Percentiles rank a stretch among this genome's conserved stretches.
Conservation (phyloP, 2,888 invertebrate species). For the Cerastis rubricosa region DNA sequence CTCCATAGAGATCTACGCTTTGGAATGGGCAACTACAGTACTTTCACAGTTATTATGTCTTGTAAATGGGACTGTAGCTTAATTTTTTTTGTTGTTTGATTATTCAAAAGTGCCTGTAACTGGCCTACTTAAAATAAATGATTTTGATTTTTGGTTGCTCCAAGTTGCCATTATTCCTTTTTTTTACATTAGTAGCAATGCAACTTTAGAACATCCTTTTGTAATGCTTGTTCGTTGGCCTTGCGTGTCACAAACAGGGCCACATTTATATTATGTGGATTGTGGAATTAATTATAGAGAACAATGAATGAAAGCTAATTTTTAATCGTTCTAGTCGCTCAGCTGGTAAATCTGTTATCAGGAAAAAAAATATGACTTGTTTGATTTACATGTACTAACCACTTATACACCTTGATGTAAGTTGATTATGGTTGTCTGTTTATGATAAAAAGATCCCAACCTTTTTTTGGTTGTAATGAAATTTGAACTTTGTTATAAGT, state of each 20-base stretch:
- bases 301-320: background rate
- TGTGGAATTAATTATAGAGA: background rate
- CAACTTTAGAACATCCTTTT: background rate
- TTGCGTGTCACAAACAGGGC: background rate
- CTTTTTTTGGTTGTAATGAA: background rate
- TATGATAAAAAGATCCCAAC: background rate
- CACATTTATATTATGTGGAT: background rate
- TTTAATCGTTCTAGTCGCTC: background rate
- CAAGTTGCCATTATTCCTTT: background rate
- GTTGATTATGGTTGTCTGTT: background rate
- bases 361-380: background rate
- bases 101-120: too few relatives aligned
- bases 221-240: background rate
- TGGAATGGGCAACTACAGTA: too few relatives aligned
- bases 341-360: background rate
- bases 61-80: too few relatives aligned
- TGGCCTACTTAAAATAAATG: too few relatives aligned
- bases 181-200: background rate
- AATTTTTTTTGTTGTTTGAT: too few relatives aligned
- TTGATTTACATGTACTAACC: background rate
- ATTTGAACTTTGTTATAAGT: background rate
- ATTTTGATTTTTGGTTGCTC: too few relatives aligned
- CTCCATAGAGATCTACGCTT: too few relatives aligned
- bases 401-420: background rate
- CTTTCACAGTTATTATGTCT: too few relatives aligned